Percentiles rank a stretch among this genome's conserved stretches.
Evolutionary conservation across 2,888 invertebrate genomes (phyloP).

Genomic region (Panzeria rudis): DNA sequence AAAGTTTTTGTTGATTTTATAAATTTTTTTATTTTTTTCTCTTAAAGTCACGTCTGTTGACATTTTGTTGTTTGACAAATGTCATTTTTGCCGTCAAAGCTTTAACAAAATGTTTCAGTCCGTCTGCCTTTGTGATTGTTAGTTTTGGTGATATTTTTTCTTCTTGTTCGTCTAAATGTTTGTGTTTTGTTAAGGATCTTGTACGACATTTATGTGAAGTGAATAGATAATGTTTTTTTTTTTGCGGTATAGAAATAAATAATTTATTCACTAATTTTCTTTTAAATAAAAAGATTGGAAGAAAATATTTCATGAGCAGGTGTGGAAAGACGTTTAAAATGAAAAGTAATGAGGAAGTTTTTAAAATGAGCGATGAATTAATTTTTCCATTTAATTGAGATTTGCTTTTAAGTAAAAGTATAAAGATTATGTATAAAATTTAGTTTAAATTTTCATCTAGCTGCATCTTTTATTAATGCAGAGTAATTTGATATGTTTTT

Average conservation of each 20-base stretch:
- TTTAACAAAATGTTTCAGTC: conserved; percentile 59
- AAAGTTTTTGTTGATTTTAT: conserved; percentile 51
- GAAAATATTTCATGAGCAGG: conserved; percentile 48
- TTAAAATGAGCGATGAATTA: neutral
- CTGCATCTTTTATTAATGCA: neutral
- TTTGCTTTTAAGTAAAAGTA: neutral
- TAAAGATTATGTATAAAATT: too few species aligned
- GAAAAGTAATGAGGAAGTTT: conserved; percentile 7
- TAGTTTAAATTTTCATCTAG: neutral
- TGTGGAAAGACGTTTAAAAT: conserved; percentile 41
- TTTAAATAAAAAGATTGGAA: conserved; percentile 5
- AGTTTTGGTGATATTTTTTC: conserved; percentile 50
- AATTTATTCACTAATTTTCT: conserved; percentile 38
- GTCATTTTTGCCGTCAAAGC: conserved; percentile 72
- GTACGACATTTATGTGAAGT: conserved; percentile 69
- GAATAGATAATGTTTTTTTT: conserved; percentile 63
- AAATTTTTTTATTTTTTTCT: conserved; percentile 6
- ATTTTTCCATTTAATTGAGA: neutral
- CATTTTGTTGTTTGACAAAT: conserved; percentile 72
- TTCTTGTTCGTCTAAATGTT: conserved; percentile 50
- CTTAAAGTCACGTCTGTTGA: conserved; percentile 71
- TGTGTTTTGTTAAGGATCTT: conserved; percentile 64
- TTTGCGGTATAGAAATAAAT: neutral
- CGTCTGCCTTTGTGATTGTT: conserved; percentile 24
- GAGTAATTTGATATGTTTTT: too few species aligned